Conservation (phyloP, 1,140 invertebrate species). For the Babylonia areolata region DNA sequence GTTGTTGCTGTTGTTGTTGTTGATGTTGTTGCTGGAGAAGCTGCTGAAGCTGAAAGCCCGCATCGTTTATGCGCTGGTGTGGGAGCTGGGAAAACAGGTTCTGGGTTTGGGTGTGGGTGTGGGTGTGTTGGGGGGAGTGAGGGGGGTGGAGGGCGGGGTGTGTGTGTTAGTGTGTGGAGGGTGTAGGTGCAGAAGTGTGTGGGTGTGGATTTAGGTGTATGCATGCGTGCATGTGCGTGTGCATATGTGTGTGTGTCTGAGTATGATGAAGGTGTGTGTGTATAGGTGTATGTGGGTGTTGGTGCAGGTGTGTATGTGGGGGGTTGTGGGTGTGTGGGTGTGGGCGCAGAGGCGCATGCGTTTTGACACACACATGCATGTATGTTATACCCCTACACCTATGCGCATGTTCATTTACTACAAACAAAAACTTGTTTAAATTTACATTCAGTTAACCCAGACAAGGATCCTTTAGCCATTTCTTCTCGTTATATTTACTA, state of each 20-base stretch:
- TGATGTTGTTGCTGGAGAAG: no score
- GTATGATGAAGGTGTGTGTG: not conserved
- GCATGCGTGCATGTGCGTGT: not conserved
- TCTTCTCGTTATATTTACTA: no score
- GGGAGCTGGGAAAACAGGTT: not conserved
- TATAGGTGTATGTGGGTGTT: not conserved
- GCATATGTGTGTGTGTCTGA: not conserved
- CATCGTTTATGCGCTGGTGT: no score
- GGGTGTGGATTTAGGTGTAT: not conserved
- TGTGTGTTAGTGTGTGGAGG: not conserved
- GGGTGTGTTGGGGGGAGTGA: not conserved
- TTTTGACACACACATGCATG: not conserved
- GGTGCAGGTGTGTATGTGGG: not conserved
- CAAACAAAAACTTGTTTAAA: no score
- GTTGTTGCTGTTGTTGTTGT: constrained; percentile 25
- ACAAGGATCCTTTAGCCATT: no score
- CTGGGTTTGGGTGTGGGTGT: not conserved
- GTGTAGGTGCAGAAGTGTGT: not conserved
- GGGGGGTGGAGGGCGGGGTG: not conserved
- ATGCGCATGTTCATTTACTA: no score
- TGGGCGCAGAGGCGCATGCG: not conserved
- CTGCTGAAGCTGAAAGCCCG: constrained; percentile 28
- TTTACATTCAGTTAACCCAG: no score
- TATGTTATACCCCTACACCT: not conserved
- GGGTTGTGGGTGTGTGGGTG: not conserved